Conservation (phyloP, 2,113 vertebrate genomes). For the Corydoras maculifer region DNA sequence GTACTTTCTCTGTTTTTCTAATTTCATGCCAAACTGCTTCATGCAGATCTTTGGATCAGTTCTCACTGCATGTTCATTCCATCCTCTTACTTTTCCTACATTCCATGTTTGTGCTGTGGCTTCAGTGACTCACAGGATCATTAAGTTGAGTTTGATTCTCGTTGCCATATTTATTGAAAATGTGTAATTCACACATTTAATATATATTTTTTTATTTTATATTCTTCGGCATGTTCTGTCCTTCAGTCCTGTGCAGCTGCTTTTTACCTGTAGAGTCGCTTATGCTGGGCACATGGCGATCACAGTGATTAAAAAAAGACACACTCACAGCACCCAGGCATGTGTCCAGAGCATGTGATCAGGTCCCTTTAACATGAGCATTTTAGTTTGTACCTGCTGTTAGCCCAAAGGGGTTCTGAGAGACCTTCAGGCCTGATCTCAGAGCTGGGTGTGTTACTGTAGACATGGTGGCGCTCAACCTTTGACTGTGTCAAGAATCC, state of each 20-base stretch:
- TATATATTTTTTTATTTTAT: conserved; percentile 45
- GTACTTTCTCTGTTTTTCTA: no score
- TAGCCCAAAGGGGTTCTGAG: conserved; percentile 36
- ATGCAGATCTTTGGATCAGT: neutral
- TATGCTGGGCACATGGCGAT: conserved; percentile 15
- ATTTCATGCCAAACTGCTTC: neutral
- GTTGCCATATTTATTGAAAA: conserved; percentile 62
- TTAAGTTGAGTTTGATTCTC: conserved; percentile 40
- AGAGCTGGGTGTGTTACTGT: conserved; percentile 21
- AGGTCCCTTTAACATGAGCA: conserved; percentile 36
- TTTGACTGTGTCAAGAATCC: conserved; percentile 37
- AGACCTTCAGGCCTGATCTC: neutral
- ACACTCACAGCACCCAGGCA: no score
- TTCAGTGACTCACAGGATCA: conserved; percentile 44
- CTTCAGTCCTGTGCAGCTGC: conserved; percentile 48
- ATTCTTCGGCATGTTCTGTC: conserved; percentile 23
- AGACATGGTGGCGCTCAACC: conserved; percentile 28
- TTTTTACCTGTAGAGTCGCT: conserved; percentile 44
- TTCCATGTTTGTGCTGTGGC: conserved; percentile 59
- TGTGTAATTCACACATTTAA: conserved; percentile 59
- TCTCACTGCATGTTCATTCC: conserved; percentile 11
- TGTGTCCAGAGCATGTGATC: no score
- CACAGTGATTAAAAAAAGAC: no score
- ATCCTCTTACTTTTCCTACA: conserved; percentile 53
- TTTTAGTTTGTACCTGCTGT: conserved; percentile 27